A percentile compares a stretch with the other conserved stretches of the same genome.
Evolutionary conservation across 2,888 invertebrate genomes (phyloP).

Genomic region (Metallyticus violacea): DNA sequence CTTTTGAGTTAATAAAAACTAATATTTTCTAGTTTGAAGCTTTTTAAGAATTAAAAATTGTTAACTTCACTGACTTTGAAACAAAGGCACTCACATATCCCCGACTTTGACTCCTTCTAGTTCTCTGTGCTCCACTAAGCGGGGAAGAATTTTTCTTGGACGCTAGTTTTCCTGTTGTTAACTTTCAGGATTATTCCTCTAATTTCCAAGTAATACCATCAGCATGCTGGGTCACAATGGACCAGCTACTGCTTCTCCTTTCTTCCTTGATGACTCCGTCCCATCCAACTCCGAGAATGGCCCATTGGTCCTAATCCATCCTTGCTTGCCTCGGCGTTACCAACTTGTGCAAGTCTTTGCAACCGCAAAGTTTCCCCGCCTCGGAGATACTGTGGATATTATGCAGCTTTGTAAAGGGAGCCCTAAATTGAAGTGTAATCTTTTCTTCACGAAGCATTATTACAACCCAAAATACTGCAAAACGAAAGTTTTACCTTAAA

Average conservation of each 20-base stretch:
- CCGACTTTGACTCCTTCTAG: not conserved
- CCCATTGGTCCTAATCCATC: constrained; percentile 21
- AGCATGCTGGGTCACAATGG: constrained; percentile 8
- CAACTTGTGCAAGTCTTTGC: constrained; percentile 8
- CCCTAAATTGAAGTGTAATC: not conserved
- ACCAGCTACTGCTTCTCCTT: too few species aligned
- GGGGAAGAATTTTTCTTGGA: constrained; percentile 2
- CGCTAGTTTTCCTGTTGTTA: not conserved
- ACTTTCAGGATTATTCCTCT: constrained; percentile 15
- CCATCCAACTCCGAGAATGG: constrained; percentile 11
- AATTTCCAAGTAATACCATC: constrained; percentile 11
- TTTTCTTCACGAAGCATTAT: too few species aligned
- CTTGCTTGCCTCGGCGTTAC: not conserved
- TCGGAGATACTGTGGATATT: not conserved
- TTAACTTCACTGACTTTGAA: not conserved
- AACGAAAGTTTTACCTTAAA: too few species aligned
- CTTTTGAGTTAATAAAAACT: too few species aligned
- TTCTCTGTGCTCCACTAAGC: not conserved
- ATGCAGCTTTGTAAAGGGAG: not conserved
- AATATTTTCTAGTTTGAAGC: too few species aligned
- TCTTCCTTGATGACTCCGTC: constrained; percentile 5
- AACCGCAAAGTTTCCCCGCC: not conserved
- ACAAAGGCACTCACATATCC: not conserved
- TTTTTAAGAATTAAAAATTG: too few species aligned
- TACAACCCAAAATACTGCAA: too few species aligned